These are phyloP conservation scores for Albula goreensis DNA, from an alignment of 2,113 vertebrate genomes.

Conservation along the genomic window DNA sequence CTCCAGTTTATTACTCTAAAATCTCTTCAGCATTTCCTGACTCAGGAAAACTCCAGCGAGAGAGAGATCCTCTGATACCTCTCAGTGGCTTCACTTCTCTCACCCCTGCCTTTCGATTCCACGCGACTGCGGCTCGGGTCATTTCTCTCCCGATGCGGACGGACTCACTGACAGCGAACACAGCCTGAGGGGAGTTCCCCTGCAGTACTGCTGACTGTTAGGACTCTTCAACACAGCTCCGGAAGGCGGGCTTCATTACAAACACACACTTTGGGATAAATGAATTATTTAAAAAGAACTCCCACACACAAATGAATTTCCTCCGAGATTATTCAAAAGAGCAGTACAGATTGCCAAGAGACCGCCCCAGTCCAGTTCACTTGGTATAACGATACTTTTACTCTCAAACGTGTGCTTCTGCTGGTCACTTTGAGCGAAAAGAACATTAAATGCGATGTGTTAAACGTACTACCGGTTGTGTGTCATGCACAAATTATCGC, in stretches of 20 bases:
- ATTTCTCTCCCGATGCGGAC: neutral
- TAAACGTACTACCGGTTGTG: neutral
- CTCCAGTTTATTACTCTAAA: neutral
- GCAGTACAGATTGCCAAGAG: too few species aligned
- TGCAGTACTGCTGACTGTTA: neutral
- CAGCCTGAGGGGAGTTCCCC: neutral
- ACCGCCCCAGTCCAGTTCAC: neutral
- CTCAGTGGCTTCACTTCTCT: neutral
- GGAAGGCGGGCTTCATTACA: neutral
- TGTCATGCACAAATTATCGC: neutral
- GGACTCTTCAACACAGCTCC: neutral
- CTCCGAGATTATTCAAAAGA: neutral
- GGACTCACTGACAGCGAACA: neutral
- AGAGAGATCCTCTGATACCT: neutral
- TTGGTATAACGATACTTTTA: neutral
- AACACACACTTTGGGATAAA: neutral
- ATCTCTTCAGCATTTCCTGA: neutral
- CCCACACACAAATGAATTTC: neutral
- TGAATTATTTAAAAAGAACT: neutral
- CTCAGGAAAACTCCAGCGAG: neutral
- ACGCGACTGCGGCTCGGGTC: neutral
- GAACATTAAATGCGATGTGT: neutral
- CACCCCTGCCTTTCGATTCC: too few species aligned
- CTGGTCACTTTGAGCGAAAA: neutral
- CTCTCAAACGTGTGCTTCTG: neutral